Evolutionary conservation across 1,140 invertebrate genomes (phyloP).

Genomic region (Chlorops oryzae): DNA sequence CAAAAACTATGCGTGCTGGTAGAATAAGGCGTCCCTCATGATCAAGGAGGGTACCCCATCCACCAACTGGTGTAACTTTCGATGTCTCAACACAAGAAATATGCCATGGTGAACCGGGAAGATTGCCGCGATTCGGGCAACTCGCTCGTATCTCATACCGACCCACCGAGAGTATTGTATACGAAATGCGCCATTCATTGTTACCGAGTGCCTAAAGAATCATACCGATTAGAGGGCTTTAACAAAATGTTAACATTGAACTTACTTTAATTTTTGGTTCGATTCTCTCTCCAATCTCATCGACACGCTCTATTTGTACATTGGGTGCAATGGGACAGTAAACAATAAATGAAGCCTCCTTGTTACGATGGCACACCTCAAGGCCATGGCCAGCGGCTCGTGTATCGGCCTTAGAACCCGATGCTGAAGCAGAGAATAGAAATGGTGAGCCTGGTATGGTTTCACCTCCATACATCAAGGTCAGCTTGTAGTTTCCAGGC

Average conservation of each 20-base stretch:
- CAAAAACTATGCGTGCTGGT: slow-evolving; percentile 67
- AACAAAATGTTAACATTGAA: neutral
- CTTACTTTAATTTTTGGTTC: slow-evolving; percentile 43
- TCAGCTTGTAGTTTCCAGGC: slow-evolving; percentile 84
- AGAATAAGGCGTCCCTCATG: slow-evolving; percentile 69
- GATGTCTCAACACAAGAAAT: slow-evolving; percentile 42
- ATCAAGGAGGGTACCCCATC: slow-evolving; percentile 74
- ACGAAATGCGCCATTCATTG: slow-evolving; percentile 55
- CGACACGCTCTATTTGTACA: slow-evolving; percentile 49
- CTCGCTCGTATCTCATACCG: slow-evolving; percentile 56
- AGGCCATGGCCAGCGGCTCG: slow-evolving; percentile 58
- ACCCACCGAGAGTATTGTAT: slow-evolving; percentile 54
- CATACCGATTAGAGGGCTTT: neutral
- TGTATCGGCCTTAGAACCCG: slow-evolving; percentile 47
- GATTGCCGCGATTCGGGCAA: slow-evolving; percentile 51
- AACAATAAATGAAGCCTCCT: slow-evolving; percentile 67
- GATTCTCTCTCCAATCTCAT: slow-evolving; percentile 44
- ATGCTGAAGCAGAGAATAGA: slow-evolving; percentile 50
- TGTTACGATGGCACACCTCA: slow-evolving; percentile 64
- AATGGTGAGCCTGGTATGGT: slow-evolving; percentile 56
- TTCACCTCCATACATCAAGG: slow-evolving; percentile 78
- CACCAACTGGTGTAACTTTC: slow-evolving; percentile 60
- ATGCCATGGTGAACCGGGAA: slow-evolving; percentile 56
- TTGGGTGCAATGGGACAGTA: slow-evolving; percentile 54
- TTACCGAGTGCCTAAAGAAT: slow-evolving; percentile 31